Percentiles rank a stretch among this genome's conserved stretches.
phyloP scores from a whole-genome alignment of 2,797 vertebrate species.

The Rhyacichthys aspro region DNA sequence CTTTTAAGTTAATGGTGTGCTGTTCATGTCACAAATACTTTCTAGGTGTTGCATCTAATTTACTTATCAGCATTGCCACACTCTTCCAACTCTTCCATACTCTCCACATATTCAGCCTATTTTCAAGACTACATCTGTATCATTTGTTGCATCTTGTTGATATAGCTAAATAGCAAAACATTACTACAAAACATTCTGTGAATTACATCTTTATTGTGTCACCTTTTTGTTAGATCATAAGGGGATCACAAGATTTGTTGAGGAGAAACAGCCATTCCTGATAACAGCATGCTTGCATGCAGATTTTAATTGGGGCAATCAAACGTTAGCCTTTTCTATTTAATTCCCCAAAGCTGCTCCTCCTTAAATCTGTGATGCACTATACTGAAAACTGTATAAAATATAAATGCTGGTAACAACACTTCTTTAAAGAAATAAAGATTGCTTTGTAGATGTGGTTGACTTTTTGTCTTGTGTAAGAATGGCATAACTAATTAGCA shows the following conservation, averaged over 20 bases:
- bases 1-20: slow-evolving; percentile 30
- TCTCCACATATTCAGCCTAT: slow-evolving; percentile 30
- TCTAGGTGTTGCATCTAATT: slow-evolving; percentile 12
- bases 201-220: slow-evolving; percentile 4
- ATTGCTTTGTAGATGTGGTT: slow-evolving; percentile 30
- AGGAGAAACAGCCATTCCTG: slow-evolving; percentile 62
- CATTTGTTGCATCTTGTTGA: slow-evolving; percentile 2
- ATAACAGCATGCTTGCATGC: slow-evolving; percentile 55
- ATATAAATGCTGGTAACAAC: slow-evolving; percentile 31
- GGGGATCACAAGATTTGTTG: slow-evolving; percentile 13
- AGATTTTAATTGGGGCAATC: slow-evolving; percentile 34
- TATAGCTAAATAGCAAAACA: slow-evolving; percentile 1
- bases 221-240: neutral
- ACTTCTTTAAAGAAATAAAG: slow-evolving; percentile 62
- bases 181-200: neutral
- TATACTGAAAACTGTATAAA: slow-evolving; percentile 40
- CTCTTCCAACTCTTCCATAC: slow-evolving; percentile 6
- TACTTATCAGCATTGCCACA: slow-evolving; percentile 17
- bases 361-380: slow-evolving; percentile 39
- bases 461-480: slow-evolving; percentile 3
- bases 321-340: slow-evolving; percentile 58
- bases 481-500: no score
- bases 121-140: slow-evolving; percentile 17
- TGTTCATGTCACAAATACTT: slow-evolving; percentile 21
- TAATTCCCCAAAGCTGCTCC: slow-evolving; percentile 29